These are phyloP conservation scores for Leucoma salicis DNA, from an alignment of 2,888 invertebrate genomes.

Conservation along the genomic window DNA sequence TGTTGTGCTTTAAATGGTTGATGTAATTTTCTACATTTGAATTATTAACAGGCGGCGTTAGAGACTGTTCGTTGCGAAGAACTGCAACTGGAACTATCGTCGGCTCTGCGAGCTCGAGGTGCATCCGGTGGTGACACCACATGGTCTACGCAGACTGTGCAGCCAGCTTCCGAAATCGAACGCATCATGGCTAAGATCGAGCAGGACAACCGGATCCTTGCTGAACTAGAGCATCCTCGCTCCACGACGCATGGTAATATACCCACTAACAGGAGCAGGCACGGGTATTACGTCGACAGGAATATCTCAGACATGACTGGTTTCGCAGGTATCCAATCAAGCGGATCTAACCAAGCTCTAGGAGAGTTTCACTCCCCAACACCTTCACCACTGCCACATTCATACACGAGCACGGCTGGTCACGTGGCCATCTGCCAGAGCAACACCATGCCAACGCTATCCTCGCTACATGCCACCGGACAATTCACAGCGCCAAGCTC, in stretches of 20 bases:
- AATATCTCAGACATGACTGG: constrained; percentile 14
- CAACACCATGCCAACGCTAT: constrained; percentile 84
- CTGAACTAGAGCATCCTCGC: constrained; percentile 93
- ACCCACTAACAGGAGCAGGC: constrained; percentile 11
- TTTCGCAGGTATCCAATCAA: constrained; percentile 82
- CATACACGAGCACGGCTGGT: constrained; percentile 72
- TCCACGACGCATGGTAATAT: constrained; percentile 84
- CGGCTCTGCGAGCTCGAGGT: constrained; percentile 82
- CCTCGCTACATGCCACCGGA: constrained; percentile 73
- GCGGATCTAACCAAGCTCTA: constrained; percentile 86
- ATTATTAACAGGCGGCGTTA: constrained; percentile 78
- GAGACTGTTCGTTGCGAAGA: constrained; percentile 92
- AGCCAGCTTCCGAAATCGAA: constrained; percentile 90
- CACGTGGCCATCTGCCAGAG: constrained; percentile 81
- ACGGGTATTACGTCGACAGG: constrained; percentile 11
- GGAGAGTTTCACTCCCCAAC: constrained; percentile 85
- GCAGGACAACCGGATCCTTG: constrained; percentile 93
- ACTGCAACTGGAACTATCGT: constrained; percentile 92
- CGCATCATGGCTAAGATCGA: constrained; percentile 97
- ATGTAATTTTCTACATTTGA: too few relatives aligned
- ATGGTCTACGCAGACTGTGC: constrained; percentile 66
- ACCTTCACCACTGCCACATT: constrained; percentile 81
- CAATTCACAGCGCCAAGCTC: constrained; percentile 75
- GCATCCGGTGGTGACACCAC: constrained; percentile 55
- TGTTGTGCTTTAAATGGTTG: too few relatives aligned